A percentile compares a stretch with the other conserved stretches of the same genome.
Evolutionary conservation across 2,113 vertebrate genomes (phyloP).

Genomic region (Ciconia stormi): DNA sequence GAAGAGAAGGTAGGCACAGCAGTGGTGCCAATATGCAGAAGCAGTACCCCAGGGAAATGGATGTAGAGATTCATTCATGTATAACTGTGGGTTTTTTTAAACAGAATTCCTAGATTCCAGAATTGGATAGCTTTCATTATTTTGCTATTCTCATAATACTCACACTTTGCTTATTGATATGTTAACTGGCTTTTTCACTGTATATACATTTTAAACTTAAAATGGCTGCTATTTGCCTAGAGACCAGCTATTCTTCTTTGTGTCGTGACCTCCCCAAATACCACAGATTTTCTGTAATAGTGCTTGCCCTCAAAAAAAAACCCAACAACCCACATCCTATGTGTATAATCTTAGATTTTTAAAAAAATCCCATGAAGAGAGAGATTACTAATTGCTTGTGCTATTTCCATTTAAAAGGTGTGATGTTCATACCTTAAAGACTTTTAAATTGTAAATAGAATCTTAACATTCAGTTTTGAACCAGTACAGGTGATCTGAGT

Average conservation of each 20-base stretch:
- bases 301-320: slow-evolving; percentile 1
- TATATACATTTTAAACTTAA: slow-evolving; percentile 8
- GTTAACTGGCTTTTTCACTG: neutral
- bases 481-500: neutral
- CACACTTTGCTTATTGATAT: neutral
- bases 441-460: neutral
- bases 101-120: neutral
- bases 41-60: neutral
- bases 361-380: neutral
- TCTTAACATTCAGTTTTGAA: neutral
- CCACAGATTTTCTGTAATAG: slow-evolving; percentile 73
- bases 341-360: slow-evolving; percentile 64
- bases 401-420: slow-evolving; percentile 51
- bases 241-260: slow-evolving; percentile 52
- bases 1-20: neutral
- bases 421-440: slow-evolving; percentile 5
- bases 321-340: slow-evolving; percentile 84
- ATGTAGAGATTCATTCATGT: neutral
- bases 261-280: slow-evolving; percentile 66
- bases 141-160: neutral
- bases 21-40: neutral
- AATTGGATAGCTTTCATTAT: neutral
- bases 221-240: neutral
- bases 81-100: neutral
- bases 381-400: slow-evolving; percentile 62